Evolutionary conservation across 2,113 vertebrate species (phyloP).

Genomic region (Eurystomus gularis): DNA sequence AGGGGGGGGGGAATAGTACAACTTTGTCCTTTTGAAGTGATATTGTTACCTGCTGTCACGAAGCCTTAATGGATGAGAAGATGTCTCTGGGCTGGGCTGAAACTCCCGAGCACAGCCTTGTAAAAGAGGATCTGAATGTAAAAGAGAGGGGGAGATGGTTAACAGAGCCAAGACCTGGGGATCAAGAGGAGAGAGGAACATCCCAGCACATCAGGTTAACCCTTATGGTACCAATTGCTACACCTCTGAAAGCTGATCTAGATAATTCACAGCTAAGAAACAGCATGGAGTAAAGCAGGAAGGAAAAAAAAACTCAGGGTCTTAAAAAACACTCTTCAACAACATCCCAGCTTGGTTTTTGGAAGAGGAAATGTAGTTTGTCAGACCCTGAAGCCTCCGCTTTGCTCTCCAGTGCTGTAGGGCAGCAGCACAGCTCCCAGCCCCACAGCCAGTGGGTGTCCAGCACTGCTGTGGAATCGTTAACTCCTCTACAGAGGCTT

Average conservation of each 20-base stretch:
- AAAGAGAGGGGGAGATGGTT: constrained; percentile 41
- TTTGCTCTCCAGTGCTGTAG: background rate
- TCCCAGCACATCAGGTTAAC: constrained; percentile 26
- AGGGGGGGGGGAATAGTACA: background rate
- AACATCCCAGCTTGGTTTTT: background rate
- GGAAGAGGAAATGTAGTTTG: background rate
- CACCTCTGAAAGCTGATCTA: background rate
- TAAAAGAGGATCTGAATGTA: constrained; percentile 48
- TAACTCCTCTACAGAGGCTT: background rate
- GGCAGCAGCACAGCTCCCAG: background rate
- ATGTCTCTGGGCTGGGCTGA: constrained; percentile 12
- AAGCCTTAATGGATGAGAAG: constrained; percentile 38
- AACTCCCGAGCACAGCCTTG: constrained; percentile 41
- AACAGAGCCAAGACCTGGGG: constrained; percentile 41
- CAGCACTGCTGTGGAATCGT: background rate
- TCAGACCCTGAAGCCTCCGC: background rate
- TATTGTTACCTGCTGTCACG: background rate
- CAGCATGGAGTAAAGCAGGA: accelerated
- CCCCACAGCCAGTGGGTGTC: background rate
- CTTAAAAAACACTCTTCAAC: background rate
- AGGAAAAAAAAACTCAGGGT: background rate
- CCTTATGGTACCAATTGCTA: background rate
- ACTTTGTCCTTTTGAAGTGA: background rate
- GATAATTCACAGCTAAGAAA: background rate
- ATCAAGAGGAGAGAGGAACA: constrained; percentile 10